Conservation (phyloP, 1,140 invertebrate species). For the Dendroctonus ponderosae region DNA sequence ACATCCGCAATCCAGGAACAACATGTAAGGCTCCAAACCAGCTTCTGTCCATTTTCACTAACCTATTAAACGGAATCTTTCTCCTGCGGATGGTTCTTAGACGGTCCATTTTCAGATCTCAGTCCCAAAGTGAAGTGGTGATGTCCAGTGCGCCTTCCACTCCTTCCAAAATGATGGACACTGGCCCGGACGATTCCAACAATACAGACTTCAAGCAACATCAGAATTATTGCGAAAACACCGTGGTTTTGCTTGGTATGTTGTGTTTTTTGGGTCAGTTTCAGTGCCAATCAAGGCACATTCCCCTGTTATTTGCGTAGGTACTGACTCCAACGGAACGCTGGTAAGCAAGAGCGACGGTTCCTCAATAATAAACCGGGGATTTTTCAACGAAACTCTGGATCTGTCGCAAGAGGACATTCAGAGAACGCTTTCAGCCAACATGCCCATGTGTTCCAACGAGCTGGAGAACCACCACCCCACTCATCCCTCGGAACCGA, state of each 20-base stretch:
- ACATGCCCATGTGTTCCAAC: constrained; percentile 70
- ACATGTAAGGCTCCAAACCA: constrained; percentile 8
- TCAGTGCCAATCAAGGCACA: too few species aligned
- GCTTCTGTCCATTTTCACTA: not conserved
- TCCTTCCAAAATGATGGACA: constrained; percentile 61
- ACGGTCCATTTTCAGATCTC: constrained; percentile 30
- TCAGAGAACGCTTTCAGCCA: constrained; percentile 84
- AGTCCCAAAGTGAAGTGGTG: constrained; percentile 51
- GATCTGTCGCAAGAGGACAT: constrained; percentile 92
- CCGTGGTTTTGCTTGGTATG: constrained; percentile 55
- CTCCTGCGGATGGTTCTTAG: constrained; percentile 23
- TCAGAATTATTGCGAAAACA: constrained; percentile 59
- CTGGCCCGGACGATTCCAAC: constrained; percentile 54
- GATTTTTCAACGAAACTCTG: constrained; percentile 76
- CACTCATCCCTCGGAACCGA: constrained; percentile 42
- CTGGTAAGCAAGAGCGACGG: constrained; percentile 51
- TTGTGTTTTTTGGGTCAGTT: constrained; percentile 2
- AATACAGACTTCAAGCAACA: constrained; percentile 52
- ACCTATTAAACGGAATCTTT: constrained; percentile 1
- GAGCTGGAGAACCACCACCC: constrained; percentile 47
- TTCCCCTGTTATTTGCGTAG: constrained; percentile 11
- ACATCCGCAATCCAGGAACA: constrained; percentile 47
- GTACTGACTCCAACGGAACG: constrained; percentile 51
- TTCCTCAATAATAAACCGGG: constrained; percentile 55
- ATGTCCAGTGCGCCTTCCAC: constrained; percentile 59